A percentile compares a stretch with the other conserved stretches of the same genome.
phyloP scores from a whole-genome alignment of 2,113 vertebrate genomes.

The Spermophilus dauricus region DNA sequence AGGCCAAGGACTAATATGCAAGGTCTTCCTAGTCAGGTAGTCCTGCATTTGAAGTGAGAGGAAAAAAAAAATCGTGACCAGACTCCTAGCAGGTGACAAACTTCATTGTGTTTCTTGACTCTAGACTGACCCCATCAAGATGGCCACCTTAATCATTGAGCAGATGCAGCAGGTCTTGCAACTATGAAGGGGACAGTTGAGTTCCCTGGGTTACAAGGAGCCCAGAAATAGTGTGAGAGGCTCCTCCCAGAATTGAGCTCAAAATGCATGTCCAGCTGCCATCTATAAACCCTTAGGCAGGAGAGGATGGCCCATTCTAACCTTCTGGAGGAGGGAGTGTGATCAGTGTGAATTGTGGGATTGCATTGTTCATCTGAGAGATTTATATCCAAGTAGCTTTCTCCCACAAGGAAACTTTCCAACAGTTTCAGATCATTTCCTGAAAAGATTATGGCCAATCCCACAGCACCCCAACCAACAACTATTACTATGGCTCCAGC shows the following conservation, averaged over 20 bases:
- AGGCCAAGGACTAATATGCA: background rate
- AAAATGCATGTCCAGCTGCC: background rate
- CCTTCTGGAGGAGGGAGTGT: background rate
- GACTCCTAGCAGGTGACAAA: background rate
- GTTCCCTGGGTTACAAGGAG: background rate
- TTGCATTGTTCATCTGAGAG: background rate
- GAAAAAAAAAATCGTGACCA: background rate
- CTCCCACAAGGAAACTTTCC: background rate
- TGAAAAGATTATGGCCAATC: background rate
- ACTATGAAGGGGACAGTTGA: background rate
- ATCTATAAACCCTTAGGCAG: background rate
- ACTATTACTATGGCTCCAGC: background rate
- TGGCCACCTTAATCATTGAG: background rate
- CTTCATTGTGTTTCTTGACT: constrained; percentile 10
- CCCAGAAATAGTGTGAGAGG: background rate
- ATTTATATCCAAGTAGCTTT: background rate
- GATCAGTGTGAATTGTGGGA: background rate
- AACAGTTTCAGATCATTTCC: background rate
- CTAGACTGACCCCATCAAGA: background rate
- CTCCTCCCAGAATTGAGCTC: background rate
- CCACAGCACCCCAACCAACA: background rate
- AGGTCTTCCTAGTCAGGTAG: background rate
- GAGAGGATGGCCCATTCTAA: background rate
- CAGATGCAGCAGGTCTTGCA: too few species aligned
- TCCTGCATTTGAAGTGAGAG: background rate